These are phyloP conservation scores for Gibbula magus DNA, from an alignment of 2,888 invertebrate species.

Conservation along the genomic window DNA sequence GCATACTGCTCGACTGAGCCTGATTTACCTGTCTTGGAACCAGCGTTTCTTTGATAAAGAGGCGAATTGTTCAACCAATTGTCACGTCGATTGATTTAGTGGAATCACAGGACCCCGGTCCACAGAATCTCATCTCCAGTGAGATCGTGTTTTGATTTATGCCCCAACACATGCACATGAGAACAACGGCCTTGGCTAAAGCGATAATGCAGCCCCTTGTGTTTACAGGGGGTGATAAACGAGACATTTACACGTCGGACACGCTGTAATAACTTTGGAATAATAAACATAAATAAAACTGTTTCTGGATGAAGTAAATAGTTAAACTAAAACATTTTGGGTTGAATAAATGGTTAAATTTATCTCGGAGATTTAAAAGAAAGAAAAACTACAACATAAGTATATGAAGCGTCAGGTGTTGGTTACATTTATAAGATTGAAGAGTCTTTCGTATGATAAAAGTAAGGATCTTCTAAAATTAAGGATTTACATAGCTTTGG, in stretches of 20 bases:
- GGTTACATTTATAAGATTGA: neutral
- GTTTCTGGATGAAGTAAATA: no score
- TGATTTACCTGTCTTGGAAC: neutral
- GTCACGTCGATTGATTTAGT: neutral
- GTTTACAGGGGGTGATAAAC: neutral
- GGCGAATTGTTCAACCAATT: neutral
- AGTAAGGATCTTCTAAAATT: neutral
- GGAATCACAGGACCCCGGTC: neutral
- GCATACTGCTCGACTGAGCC: neutral
- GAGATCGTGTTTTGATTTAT: conserved; percentile 16
- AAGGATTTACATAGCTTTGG: no score
- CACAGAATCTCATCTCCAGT: neutral
- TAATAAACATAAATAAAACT: neutral
- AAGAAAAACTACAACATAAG: no score
- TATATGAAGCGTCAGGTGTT: neutral
- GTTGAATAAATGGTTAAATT: no score
- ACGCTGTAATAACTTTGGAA: neutral
- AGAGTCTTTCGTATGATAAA: neutral
- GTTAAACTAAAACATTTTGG: no score
- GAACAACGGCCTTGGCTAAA: neutral
- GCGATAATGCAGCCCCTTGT: neutral
- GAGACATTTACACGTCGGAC: neutral
- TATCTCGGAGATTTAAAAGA: no score
- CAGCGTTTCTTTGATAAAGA: neutral
- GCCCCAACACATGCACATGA: neutral